These are phyloP conservation scores for Spinus pinus DNA, from an alignment of 2,797 vertebrate genomes.

Conservation along the genomic window DNA sequence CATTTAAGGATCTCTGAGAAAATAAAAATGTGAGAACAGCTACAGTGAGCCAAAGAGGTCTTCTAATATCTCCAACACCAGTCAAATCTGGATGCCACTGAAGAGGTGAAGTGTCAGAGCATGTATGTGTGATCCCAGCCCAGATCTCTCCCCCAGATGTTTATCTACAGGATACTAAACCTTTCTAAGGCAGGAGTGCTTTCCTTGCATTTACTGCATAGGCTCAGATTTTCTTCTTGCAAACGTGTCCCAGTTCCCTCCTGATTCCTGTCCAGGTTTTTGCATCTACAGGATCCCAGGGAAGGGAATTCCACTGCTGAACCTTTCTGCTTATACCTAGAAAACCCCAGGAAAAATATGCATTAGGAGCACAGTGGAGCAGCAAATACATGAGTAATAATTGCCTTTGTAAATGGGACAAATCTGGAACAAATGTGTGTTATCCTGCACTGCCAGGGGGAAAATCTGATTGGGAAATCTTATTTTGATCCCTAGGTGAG, in stretches of 20 bases:
- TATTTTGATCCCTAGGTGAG: neutral
- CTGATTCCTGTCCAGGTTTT: neutral
- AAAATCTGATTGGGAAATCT: neutral
- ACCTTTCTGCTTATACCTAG: neutral
- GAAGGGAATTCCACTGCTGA: neutral
- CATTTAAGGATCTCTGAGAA: neutral
- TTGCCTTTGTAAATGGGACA: neutral
- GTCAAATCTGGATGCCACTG: neutral
- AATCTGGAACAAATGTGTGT: neutral
- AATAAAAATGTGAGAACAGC: neutral
- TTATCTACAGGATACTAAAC: neutral
- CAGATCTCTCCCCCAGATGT: fast-evolving
- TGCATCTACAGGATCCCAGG: neutral
- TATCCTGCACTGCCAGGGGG: neutral
- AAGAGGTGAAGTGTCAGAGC: neutral
- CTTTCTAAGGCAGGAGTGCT: neutral
- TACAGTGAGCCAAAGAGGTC: neutral
- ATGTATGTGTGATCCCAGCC: neutral
- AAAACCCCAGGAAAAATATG: neutral
- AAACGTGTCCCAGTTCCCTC: neutral
- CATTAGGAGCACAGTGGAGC: fast-evolving
- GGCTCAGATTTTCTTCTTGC: neutral
- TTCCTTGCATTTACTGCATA: neutral
- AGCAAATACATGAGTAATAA: neutral
- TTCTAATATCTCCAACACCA: neutral